phyloP scores from a whole-genome alignment of 2,113 vertebrate genomes.

The Macrotis lagotis region DNA sequence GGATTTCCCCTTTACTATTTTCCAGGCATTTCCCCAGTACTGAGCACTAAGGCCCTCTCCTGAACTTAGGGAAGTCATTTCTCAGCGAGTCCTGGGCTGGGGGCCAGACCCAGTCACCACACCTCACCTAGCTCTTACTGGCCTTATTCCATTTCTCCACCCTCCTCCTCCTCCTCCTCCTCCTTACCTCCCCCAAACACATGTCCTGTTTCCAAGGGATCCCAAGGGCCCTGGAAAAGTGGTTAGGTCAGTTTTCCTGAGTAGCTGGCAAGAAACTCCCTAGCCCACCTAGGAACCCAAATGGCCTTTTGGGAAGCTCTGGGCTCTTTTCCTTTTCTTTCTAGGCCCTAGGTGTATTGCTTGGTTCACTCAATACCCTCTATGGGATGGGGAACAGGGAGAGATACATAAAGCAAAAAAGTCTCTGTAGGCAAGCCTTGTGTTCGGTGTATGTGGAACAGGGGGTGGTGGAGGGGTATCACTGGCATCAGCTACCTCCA shows the following conservation, averaged over 20 bases:
- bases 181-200: background rate
- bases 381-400: background rate
- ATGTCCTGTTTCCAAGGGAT: background rate
- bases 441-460: background rate
- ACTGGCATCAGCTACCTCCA: background rate
- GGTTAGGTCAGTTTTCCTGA: background rate
- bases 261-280: background rate
- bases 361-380: background rate
- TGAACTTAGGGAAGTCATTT: conserved; percentile 1
- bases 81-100: background rate
- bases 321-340: background rate
- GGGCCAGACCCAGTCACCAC: background rate
- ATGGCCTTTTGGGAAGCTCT: background rate
- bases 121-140: background rate
- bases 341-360: background rate
- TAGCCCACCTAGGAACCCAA: background rate
- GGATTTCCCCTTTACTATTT: background rate
- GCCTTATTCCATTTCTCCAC: background rate
- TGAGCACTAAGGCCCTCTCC: background rate
- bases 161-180: background rate
- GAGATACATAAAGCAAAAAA: background rate
- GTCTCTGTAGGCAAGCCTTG: background rate
- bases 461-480: too few relatives aligned
- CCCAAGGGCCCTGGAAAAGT: background rate
- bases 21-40: background rate